phyloP scores from a whole-genome alignment of 53 echinoderm and acorn worm genomes.

The Luidia sarsii region DNA sequence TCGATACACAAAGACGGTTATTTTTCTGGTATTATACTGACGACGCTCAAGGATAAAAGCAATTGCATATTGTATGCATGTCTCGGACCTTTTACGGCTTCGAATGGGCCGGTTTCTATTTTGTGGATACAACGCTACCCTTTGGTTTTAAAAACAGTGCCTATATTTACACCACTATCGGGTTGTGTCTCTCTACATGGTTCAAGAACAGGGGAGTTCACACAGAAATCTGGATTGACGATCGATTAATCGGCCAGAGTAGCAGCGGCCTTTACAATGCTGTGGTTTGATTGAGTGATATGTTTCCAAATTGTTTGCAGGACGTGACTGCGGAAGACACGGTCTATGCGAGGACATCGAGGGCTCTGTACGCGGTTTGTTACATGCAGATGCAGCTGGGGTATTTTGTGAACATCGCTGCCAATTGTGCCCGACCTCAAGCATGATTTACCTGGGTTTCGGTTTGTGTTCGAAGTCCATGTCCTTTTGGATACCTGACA shows the following conservation, averaged over 20 bases:
- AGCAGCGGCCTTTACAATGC: too few relatives aligned
- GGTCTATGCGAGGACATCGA: neutral
- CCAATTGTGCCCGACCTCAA: neutral
- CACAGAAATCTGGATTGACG: too few relatives aligned
- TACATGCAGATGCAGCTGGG: neutral
- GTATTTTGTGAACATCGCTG: neutral
- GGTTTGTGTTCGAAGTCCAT: neutral
- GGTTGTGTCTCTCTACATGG: slow-evolving; percentile 5
- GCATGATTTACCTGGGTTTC: neutral
- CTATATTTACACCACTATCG: too few relatives aligned
- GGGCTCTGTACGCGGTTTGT: neutral
- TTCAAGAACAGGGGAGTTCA: neutral
- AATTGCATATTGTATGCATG: neutral
- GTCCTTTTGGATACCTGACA: neutral
- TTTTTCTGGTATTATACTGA: neutral
- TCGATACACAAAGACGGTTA: neutral
- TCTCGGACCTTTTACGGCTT: slow-evolving; percentile 1
- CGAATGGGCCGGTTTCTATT: slow-evolving; percentile 17
- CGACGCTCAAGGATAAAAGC: neutral
- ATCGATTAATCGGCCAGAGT: neutral
- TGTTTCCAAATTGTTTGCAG: neutral
- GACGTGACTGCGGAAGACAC: neutral
- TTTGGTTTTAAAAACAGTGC: slow-evolving; percentile 6
- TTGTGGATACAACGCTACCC: slow-evolving; percentile 3
- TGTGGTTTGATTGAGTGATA: neutral